Percentiles rank a stretch among this genome's conserved stretches.
These are phyloP conservation scores for Crypturellus undulatus DNA, from an alignment of 2,113 vertebrate genomes.

Conservation along the genomic window DNA sequence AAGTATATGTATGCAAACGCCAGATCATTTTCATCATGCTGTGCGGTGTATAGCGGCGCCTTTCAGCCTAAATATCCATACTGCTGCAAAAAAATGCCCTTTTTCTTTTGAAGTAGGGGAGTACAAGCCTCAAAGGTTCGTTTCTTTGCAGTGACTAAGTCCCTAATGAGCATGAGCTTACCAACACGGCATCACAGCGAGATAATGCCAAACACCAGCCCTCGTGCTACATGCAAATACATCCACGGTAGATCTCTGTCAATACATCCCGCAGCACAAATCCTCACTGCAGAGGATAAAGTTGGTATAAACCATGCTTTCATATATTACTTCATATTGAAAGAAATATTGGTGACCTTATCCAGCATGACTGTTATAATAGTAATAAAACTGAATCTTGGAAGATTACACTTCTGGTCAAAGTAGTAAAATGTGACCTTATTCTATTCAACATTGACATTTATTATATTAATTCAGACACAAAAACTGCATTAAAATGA, in stretches of 20 bases:
- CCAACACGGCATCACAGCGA: not conserved
- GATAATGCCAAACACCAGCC: constrained; percentile 29
- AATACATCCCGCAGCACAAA: constrained; percentile 67
- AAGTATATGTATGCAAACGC: constrained; percentile 28
- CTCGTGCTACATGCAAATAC: constrained; percentile 22
- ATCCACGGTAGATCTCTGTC: constrained; percentile 46
- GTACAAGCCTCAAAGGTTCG: constrained; percentile 40
- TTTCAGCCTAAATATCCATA: constrained; percentile 43
- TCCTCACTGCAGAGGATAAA: constrained; percentile 67
- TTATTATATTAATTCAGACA: constrained; percentile 83
- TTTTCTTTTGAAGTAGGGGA: constrained; percentile 33
- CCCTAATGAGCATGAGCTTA: constrained; percentile 24
- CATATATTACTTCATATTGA: constrained; percentile 75
- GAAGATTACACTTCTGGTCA: constrained; percentile 82
- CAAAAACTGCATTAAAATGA: constrained; percentile 79
- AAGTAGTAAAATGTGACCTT: constrained; percentile 86
- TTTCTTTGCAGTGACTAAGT: constrained; percentile 22
- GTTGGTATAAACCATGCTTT: constrained; percentile 72
- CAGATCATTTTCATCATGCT: constrained; percentile 40
- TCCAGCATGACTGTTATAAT: constrained; percentile 77
- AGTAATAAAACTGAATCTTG: constrained; percentile 82
- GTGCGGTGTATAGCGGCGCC: not conserved
- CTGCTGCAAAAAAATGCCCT: constrained; percentile 36
- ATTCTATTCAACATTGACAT: constrained; percentile 79
- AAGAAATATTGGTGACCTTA: constrained; percentile 85